Evolutionary conservation across 2,113 vertebrate genomes (phyloP).

Genomic region (Steatornis caripensis): DNA sequence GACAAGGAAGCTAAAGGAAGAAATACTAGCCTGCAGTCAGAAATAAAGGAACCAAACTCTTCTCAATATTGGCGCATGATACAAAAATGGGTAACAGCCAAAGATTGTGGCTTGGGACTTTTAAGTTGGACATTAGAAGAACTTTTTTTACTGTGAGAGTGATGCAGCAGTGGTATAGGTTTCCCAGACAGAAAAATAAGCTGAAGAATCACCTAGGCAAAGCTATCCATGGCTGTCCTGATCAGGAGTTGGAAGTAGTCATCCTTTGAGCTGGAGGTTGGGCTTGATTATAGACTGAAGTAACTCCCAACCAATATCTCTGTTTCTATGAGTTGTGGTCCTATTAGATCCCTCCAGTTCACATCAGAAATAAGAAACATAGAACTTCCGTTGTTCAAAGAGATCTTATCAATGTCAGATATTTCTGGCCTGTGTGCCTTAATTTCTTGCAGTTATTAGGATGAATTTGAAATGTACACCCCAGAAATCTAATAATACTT

Average conservation of each 20-base stretch:
- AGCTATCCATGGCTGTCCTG: not conserved
- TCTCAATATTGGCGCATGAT: not conserved
- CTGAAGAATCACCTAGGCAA: not conserved
- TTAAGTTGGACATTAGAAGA: not conserved
- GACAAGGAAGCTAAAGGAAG: not conserved
- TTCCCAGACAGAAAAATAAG: not conserved
- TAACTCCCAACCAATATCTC: not conserved
- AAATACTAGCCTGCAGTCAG: not conserved
- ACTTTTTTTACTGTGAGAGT: not conserved
- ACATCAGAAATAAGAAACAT: not conserved
- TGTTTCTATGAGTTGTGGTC: not conserved
- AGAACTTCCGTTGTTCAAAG: not conserved
- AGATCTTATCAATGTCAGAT: not conserved
- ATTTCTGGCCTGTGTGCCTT: not conserved
- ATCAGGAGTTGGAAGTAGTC: not conserved
- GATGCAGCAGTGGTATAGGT: not conserved
- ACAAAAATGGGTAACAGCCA: not conserved
- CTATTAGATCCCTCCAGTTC: not conserved
- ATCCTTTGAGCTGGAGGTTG: not conserved
- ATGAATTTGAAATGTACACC: not conserved
- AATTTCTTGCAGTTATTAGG: not conserved
- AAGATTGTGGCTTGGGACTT: not conserved
- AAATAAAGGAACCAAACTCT: not conserved
- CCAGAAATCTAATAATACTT: not conserved
- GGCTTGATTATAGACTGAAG: not conserved